Conservation (phyloP, 2,797 vertebrate genomes). For the Sorex maritimensis region DNA sequence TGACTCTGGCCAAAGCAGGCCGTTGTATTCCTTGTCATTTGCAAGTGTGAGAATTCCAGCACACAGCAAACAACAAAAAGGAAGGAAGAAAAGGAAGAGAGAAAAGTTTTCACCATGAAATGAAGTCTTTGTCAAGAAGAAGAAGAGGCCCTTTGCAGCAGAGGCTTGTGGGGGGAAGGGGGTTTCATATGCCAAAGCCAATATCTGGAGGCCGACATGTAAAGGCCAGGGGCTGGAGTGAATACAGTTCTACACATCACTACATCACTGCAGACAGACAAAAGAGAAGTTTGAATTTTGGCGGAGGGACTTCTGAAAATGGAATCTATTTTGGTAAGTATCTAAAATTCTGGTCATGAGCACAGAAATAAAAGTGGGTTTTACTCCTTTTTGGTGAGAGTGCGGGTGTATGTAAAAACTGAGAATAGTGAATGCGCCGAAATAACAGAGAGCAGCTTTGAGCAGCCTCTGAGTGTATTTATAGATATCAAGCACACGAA, state of each 20-base stretch:
- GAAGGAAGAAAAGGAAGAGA: neutral
- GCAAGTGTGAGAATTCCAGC: no score
- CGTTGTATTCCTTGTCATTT: no score
- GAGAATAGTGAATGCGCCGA: constrained; percentile 71
- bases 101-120: constrained; percentile 21
- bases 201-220: neutral
- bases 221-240: neutral
- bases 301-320: neutral
- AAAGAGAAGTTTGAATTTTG: neutral
- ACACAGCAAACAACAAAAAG: no score
- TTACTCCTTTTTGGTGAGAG: constrained; percentile 66
- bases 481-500: constrained; percentile 86
- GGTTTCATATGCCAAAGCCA: neutral
- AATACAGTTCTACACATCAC: no score
- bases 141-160: no score
- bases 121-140: no score
- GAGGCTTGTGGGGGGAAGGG: neutral
- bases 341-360: constrained; percentile 28
- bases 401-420: constrained; percentile 72
- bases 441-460: constrained; percentile 80
- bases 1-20: no score
- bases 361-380: constrained; percentile 66
- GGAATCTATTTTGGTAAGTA: neutral
- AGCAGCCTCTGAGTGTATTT: constrained; percentile 83
- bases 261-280: neutral